Base-by-base conservation (phyloP, 1,140 invertebrate species). In the Samia ricini region DNA sequence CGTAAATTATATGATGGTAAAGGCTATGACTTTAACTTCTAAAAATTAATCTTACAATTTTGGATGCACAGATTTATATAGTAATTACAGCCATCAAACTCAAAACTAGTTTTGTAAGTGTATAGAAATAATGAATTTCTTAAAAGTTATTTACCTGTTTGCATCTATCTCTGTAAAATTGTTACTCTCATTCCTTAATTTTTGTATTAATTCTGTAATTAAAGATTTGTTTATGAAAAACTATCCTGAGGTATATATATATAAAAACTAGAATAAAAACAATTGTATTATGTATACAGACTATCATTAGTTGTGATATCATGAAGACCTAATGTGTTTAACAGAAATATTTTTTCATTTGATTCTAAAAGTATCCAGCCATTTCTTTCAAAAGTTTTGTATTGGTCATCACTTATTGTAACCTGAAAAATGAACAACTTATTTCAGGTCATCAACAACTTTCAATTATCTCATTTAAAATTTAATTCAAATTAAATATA, bases 361-460 rank as follows among this genome's bases (percentile, higher is more conserved):
- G 69, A 74, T 61, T 90, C 81, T 22, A 90, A 64, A 26, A 87
- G 60, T n/a, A 88, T 76, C 85, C 83, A 88, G 5, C 87, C 87
- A 60, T 87, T 89, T 60, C 79, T 64, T 65, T 88, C 76, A 50
- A 89, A 61, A 56, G 70, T 64, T 49, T 80, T 77, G 68, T 83
- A 89, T 56, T 88, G 85, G 52, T 84, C 83, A 77, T 85, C 83
- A 68, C 65, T 82, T 61, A 89, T 60, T 29, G 83, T 86, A 67
- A 89, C 83, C 87, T 89, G 66, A 58, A 83, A 71, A 42, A 56
- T 50, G 55, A 52, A 65, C 15, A 42, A 3, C 10, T 42, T 42
- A 15, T 4, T 0, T 42, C 10, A 42, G n/a, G n/a, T n/a, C n/a
- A n/a, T n/a, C n/a, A n/a, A n/a, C n/a, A n/a, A n/a, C n/a, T n/a